Percentiles rank a stretch among this genome's conserved stretches.
Conservation (phyloP, 2,113 vertebrate genomes). For the Cinclus cinclus region DNA sequence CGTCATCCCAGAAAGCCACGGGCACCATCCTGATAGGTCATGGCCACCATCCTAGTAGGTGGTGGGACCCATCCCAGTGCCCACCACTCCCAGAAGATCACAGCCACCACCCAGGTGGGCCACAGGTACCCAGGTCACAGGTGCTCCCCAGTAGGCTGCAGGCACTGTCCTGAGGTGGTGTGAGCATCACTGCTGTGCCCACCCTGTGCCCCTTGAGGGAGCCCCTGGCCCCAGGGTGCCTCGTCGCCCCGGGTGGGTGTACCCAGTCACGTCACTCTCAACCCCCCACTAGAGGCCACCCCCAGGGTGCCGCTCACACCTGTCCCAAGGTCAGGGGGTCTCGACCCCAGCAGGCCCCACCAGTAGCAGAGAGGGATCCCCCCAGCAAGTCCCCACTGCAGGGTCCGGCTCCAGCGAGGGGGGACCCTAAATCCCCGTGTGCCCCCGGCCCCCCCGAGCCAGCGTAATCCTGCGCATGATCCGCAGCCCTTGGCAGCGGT, state of each 20-base stretch:
- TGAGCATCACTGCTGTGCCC: background rate
- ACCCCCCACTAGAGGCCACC: background rate
- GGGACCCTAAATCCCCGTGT: background rate
- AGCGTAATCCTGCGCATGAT: background rate
- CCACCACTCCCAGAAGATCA: background rate
- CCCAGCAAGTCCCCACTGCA: fast-evolving
- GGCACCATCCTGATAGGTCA: background rate
- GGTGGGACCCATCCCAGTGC: background rate
- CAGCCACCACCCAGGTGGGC: background rate
- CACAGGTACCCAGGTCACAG: background rate
- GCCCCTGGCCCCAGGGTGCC: background rate
- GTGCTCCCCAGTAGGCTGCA: background rate
- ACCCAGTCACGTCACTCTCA: background rate
- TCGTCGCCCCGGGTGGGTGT: background rate
- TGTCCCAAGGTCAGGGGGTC: background rate
- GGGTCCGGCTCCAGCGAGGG: background rate
- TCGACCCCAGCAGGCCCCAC: background rate
- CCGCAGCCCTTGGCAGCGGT: background rate
- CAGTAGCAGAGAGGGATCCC: background rate
- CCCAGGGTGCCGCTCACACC: background rate
- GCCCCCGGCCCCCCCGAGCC: background rate
- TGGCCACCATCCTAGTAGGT: background rate
- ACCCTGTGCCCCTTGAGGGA: background rate
- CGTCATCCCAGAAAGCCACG: background rate
- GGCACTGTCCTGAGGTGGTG: background rate